These are phyloP conservation scores for Oryzias woworae DNA, from an alignment of 2,113 vertebrate species.

Conservation along the genomic window DNA sequence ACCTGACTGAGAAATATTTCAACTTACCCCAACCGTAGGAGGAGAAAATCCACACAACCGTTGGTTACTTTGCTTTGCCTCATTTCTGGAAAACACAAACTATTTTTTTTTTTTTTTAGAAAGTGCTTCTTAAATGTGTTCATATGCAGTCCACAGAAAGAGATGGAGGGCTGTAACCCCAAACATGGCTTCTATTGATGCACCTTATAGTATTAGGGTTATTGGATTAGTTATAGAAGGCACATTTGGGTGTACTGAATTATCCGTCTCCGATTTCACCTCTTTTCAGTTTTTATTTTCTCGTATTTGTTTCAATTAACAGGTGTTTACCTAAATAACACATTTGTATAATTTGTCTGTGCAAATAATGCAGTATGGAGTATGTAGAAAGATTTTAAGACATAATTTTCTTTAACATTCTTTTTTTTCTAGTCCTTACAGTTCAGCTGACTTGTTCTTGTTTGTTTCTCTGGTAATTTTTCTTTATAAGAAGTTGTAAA, in stretches of 20 bases:
- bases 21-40: conserved; percentile 12
- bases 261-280: neutral
- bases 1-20: conserved; percentile 6
- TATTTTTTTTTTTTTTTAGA: neutral
- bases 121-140: conserved; percentile 6
- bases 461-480: conserved; percentile 63
- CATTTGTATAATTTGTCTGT: conserved; percentile 9
- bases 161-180: conserved; percentile 14
- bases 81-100: neutral
- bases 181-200: conserved; percentile 53
- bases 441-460: conserved; percentile 4
- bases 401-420: conserved; percentile 9
- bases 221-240: conserved; percentile 43
- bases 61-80: too few relatives aligned
- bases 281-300: neutral
- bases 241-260: conserved; percentile 29
- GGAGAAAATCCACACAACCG: conserved; percentile 4
- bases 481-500: conserved; percentile 77
- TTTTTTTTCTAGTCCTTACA: neutral
- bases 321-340: conserved; percentile 7
- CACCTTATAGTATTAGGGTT: conserved; percentile 68
- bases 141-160: neutral
- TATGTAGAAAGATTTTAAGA: conserved; percentile 33
- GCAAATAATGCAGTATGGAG: conserved; percentile 20
- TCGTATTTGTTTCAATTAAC: conserved; percentile 8